A percentile compares a stretch with the other conserved stretches of the same genome.
These are phyloP conservation scores for Xenopus laevis DNA, from an alignment of 2,113 vertebrate genomes.

Conservation along the genomic window DNA sequence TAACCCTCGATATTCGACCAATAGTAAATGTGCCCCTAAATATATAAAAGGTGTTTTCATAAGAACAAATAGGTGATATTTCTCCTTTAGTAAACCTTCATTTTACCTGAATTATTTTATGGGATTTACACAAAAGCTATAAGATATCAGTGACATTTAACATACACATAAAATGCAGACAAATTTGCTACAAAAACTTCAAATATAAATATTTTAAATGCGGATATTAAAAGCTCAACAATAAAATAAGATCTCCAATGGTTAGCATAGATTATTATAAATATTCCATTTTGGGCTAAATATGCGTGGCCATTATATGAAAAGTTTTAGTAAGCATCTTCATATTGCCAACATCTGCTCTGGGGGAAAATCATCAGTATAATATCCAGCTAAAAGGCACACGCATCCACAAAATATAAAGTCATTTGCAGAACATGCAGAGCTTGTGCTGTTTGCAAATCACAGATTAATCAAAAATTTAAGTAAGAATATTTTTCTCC, in stretches of 20 bases:
- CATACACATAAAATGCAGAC: no score
- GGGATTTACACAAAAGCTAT: no score
- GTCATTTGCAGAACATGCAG: neutral
- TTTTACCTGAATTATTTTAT: no score
- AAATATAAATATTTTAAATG: no score
- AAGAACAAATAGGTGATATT: no score
- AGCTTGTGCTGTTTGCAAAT: slow-evolving; percentile 1
- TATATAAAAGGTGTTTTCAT: no score
- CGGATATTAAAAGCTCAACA: neutral
- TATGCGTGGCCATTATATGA: neutral
- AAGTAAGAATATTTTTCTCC: neutral
- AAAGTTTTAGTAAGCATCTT: neutral
- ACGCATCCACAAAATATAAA: neutral
- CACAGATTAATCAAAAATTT: neutral
- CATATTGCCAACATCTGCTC: neutral
- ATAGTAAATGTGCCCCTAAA: no score
- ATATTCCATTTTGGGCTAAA: neutral
- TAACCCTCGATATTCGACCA: no score
- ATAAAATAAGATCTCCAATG: neutral
- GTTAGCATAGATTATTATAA: neutral
- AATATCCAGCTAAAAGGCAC: neutral
- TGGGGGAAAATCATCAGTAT: neutral
- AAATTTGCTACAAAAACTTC: no score
- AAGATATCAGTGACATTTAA: no score
- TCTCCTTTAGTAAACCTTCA: no score